Percentiles rank a stretch among this genome's conserved stretches.
These are phyloP conservation scores for Cuniculus paca DNA, from an alignment of 2,797 vertebrate genomes.

Conservation along the genomic window DNA sequence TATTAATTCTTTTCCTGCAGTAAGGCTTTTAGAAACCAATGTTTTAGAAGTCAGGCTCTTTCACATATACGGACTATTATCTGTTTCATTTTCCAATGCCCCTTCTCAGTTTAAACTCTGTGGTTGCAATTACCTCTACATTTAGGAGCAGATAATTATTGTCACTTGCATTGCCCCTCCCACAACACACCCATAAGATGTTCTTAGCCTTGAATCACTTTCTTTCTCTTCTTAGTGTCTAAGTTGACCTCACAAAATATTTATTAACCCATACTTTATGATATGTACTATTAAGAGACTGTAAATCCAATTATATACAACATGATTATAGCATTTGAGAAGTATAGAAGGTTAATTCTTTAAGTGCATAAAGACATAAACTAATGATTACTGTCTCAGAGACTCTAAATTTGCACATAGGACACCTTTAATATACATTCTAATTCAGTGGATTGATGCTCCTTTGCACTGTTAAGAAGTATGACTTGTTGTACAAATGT, in stretches of 20 bases:
- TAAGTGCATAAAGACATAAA: not conserved
- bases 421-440: not conserved
- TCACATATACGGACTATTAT: no score
- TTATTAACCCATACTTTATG: not conserved
- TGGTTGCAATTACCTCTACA: not conserved
- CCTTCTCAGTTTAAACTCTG: not conserved
- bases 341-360: not conserved
- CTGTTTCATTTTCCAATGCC: not conserved
- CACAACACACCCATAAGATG: no score
- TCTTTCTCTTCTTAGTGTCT: not conserved
- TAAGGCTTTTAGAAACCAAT: not conserved
- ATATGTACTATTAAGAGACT: not conserved
- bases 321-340: not conserved
- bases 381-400: not conserved
- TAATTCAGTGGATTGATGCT: not conserved
- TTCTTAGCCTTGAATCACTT: not conserved
- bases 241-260: not conserved
- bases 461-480: not conserved
- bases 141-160: not conserved
- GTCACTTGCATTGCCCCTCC: not conserved
- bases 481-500: slow-evolving; percentile 26
- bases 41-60: not conserved
- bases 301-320: not conserved
- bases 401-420: not conserved
- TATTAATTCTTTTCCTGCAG: not conserved